A percentile compares a stretch with the other conserved stretches of the same genome.
Conservation (phyloP, 2,797 vertebrate species). For the Rhincodon typus region DNA sequence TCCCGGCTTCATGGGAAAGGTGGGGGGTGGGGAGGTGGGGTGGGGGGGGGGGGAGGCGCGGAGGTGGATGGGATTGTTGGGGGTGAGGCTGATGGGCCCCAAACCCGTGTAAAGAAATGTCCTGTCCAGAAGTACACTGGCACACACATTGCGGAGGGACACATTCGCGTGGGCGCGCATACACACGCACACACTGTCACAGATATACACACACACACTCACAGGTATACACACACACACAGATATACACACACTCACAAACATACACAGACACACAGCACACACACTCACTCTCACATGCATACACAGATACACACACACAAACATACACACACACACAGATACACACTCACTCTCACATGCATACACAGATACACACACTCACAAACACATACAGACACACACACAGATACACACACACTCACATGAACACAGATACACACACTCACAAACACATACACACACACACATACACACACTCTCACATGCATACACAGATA, state of each 20-base stretch:
- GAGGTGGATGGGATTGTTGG: no score
- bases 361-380: not conserved
- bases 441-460: not conserved
- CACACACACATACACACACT: not conserved
- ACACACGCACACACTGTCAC: no score
- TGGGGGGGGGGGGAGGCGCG: no score
- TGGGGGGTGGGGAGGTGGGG: no score
- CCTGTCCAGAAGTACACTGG: not conserved
- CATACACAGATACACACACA: not conserved
- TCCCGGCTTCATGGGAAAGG: not conserved
- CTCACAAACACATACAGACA: not conserved
- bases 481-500: not conserved
- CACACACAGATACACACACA: not conserved
- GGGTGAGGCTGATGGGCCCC: no score
- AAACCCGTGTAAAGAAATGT: not conserved
- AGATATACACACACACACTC: not conserved
- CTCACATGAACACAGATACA: no score
- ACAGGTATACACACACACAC: not conserved
- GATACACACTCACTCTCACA: no score
- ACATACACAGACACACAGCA: no score
- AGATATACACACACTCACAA: not conserved
- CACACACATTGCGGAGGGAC: no score
- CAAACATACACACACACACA: not conserved
- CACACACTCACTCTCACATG: not conserved
- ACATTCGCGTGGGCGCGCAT: no score